Percentiles rank a stretch among this genome's conserved stretches.
These are phyloP conservation scores for Pygoscelis antarcticus DNA, from an alignment of 2,113 vertebrate genomes.

Conservation along the genomic window DNA sequence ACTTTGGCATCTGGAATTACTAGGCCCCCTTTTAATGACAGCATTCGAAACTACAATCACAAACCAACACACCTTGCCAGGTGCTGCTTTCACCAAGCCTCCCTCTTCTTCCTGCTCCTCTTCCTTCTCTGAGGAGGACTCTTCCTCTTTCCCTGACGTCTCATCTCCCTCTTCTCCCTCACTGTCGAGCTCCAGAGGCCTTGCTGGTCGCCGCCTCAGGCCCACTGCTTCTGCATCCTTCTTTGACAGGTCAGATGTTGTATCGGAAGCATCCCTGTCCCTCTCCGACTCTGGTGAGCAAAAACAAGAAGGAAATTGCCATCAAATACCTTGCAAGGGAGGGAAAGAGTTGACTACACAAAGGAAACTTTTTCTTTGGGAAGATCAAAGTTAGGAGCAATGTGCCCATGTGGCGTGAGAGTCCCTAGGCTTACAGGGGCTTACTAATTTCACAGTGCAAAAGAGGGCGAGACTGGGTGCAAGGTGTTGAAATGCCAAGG, in stretches of 20 bases:
- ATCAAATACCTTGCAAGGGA: not conserved
- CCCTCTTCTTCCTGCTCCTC: conserved; percentile 80
- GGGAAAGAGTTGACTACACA: not conserved
- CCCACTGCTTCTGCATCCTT: conserved; percentile 80
- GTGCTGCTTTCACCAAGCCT: conserved; percentile 68
- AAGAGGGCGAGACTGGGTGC: not conserved
- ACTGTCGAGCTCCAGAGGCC: conserved; percentile 90
- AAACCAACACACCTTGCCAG: conserved; percentile 77
- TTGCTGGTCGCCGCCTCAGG: conserved; percentile 81
- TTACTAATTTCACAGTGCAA: not conserved
- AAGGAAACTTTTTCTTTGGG: not conserved
- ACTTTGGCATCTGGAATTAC: not conserved
- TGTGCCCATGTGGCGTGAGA: not conserved
- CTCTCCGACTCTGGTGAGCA: conserved; percentile 74
- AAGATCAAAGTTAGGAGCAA: not conserved
- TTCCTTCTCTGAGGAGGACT: conserved; percentile 85
- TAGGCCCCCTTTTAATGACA: not conserved
- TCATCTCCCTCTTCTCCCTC: conserved; percentile 95
- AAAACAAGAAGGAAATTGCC: not conserved
- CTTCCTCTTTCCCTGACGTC: conserved; percentile 84
- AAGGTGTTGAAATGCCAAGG: not conserved
- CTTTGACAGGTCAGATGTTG: conserved; percentile 83
- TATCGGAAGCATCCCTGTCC: conserved; percentile 74
- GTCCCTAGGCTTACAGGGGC: not conserved
- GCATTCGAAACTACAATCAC: not conserved